These are phyloP conservation scores for Merluccius polli DNA, from an alignment of 2,797 vertebrate genomes.

Conservation along the genomic window DNA sequence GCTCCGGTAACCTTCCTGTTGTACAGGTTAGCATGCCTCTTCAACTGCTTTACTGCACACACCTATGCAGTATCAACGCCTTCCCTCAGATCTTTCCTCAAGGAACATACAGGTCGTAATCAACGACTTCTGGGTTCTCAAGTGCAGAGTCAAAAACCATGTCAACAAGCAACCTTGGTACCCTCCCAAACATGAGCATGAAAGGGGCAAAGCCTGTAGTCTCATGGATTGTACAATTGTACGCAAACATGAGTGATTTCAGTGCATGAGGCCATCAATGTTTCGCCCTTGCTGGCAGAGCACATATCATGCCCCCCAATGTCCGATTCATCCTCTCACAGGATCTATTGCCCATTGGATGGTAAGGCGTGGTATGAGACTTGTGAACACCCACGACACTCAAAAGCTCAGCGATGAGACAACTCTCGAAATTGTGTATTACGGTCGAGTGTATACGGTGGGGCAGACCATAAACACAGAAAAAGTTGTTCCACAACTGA, in stretches of 20 bases:
- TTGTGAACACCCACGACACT: slow-evolving; percentile 11
- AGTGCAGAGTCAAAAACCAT: slow-evolving; percentile 17
- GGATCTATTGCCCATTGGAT: not conserved
- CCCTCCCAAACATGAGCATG: slow-evolving; percentile 21
- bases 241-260: slow-evolving; percentile 14
- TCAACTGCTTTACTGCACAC: slow-evolving; percentile 6
- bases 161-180: slow-evolving; percentile 15
- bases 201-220: slow-evolving; percentile 25
- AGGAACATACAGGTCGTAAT: slow-evolving; percentile 15
- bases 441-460: slow-evolving; percentile 5
- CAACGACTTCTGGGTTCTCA: slow-evolving; percentile 4
- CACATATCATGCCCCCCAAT: not conserved
- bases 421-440: slow-evolving; percentile 3
- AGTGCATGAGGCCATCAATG: slow-evolving; percentile 15
- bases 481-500: slow-evolving; percentile 3
- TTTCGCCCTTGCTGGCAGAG: slow-evolving; percentile 4
- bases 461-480: slow-evolving; percentile 23
- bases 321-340: slow-evolving; percentile 9
- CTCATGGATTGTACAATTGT: slow-evolving; percentile 23
- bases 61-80: slow-evolving; percentile 11
- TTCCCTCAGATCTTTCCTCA: slow-evolving; percentile 11
- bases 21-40: slow-evolving; percentile 11
- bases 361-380: slow-evolving; percentile 16
- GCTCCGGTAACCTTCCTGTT: slow-evolving; percentile 12
- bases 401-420: slow-evolving; percentile 2